Base-by-base conservation (phyloP, 1,140 invertebrate genomes). In the Musca domestica region DNA sequence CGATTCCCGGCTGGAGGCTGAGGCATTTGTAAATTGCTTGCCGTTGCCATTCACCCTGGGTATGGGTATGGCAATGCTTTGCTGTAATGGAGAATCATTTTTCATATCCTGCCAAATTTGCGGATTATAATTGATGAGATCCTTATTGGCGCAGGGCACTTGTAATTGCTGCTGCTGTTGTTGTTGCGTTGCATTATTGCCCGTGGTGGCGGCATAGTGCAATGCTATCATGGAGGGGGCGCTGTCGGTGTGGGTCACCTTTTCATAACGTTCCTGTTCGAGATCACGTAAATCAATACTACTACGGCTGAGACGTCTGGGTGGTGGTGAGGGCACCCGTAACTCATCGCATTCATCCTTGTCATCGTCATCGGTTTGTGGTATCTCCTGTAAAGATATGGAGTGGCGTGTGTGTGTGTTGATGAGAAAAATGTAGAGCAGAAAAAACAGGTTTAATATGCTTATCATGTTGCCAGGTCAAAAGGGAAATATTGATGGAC, bases 171-270 rank as follows among this genome's bases (percentile, higher is more conserved):
- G 65, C 19, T 66, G 58, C 48, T 63, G 58, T 7, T 63, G 34
- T 0, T 63, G 58, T 7, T 63, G 34, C 0, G 63, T 27, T 70
- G 49, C 34, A 66, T 47, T 54, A 69, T 46, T 70, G 72, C 41
- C 75, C 77, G n/a, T 5, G 27, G 34, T 41, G 23, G 64, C 47
- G 1, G 70, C 69, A 63, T 68, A 70, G 20, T 72, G 78, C 52
- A 81, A 47, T 0, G 80, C 79, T 71, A 81, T 81, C 77, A 81
- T 81, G n/a, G 80, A 81, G 9, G 80, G 80, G 0, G 80, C 80
- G 51, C 80, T 81, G 66, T 81, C 80, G 46, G 80, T 81, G 64
- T 81, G 80, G 19, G 76, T 80, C 61, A 81, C 80, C 70, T 80
- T 80, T 47, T 81, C 80, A 34, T 81, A 80, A 20, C 77, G 80